A percentile compares a stretch with the other conserved stretches of the same genome.
These are phyloP conservation scores for Trachymyrmex cornetzi DNA, from an alignment of 1,140 invertebrate genomes.

Conservation along the genomic window DNA sequence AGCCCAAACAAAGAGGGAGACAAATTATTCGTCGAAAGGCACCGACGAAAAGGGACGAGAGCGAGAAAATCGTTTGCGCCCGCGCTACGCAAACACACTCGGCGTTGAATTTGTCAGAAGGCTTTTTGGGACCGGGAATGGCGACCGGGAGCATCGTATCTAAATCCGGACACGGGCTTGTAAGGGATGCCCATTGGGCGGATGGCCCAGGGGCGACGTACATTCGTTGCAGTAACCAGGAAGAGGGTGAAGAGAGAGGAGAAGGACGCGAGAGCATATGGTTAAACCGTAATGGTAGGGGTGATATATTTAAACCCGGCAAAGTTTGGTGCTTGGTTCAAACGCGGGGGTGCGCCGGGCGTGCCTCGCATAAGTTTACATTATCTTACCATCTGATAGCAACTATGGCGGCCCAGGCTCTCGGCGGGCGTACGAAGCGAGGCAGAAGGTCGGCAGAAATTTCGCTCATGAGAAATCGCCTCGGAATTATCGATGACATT, in stretches of 20 bases:
- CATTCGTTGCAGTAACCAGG: conserved; percentile 51
- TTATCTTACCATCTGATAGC: conserved; percentile 86
- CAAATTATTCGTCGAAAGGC: conserved; percentile 48
- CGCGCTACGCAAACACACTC: conserved; percentile 12
- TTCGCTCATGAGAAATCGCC: conserved; percentile 63
- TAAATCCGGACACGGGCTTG: conserved; percentile 74
- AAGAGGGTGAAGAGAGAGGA: conserved; percentile 16
- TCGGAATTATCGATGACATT: conserved; percentile 38
- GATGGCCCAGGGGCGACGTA: conserved; percentile 51
- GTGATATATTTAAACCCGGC: conserved; percentile 86
- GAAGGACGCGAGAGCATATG: conserved; percentile 81
- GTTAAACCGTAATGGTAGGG: conserved; percentile 84
- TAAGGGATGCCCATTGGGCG: conserved; percentile 73
- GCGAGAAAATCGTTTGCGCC: conserved; percentile 41
- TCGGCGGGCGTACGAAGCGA: conserved; percentile 53
- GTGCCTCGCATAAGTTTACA: conserved; percentile 87
- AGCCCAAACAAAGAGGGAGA: conserved; percentile 23
- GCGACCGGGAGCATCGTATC: conserved; percentile 65
- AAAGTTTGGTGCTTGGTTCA: conserved; percentile 83
- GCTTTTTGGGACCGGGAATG: conserved; percentile 60
- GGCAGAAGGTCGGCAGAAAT: conserved; percentile 74
- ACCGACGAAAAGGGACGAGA: conserved; percentile 9
- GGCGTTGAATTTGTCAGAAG: conserved; percentile 67
- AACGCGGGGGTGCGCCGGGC: conserved; percentile 78
- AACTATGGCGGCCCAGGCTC: conserved; percentile 74